phyloP scores from a whole-genome alignment of 2,888 invertebrate species.

The Pedicia rivosa region DNA sequence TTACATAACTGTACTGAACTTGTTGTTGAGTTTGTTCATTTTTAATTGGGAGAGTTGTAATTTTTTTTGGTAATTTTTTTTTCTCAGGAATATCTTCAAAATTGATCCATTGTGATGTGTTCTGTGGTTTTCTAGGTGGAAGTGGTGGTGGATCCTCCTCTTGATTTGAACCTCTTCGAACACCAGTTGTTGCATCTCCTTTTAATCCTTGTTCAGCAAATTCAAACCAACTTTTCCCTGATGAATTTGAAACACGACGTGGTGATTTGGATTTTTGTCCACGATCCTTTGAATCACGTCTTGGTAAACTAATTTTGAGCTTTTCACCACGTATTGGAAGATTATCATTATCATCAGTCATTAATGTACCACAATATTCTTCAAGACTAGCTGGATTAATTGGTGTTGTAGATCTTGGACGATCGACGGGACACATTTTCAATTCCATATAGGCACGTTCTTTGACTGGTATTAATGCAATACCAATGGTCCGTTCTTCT shows the following conservation, averaged over 20 bases:
- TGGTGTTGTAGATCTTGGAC: conserved; percentile 60
- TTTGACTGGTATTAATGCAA: conserved; percentile 67
- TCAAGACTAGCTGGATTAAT: conserved; percentile 53
- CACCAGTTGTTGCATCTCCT: conserved; percentile 10
- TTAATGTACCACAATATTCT: conserved; percentile 40
- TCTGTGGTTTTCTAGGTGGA: conserved; percentile 27
- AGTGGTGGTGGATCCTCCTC: conserved; percentile 30
- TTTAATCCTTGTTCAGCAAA: conserved; percentile 46
- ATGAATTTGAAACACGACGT: conserved; percentile 31
- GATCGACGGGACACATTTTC: conserved; percentile 53
- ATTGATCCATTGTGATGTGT: conserved; percentile 60
- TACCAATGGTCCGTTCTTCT: conserved; percentile 62
- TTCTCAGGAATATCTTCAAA: conserved; percentile 76
- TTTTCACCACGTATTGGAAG: conserved; percentile 35
- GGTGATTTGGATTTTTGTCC: conserved; percentile 35
- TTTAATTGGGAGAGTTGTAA: conserved; percentile 59
- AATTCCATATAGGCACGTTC: conserved; percentile 44
- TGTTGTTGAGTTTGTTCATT: conserved; percentile 16
- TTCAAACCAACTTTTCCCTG: conserved; percentile 40
- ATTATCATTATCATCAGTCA: conserved; percentile 21
- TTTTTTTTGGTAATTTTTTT: conserved; percentile 63
- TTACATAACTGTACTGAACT: conserved; percentile 60
- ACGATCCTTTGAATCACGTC: conserved; percentile 33
- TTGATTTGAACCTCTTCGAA: conserved; percentile 16
- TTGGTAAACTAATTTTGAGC: conserved; percentile 51